These are phyloP conservation scores for Caenorhabditis drosophilae DNA, from an alignment of 2,888 invertebrate genomes.

Conservation along the genomic window DNA sequence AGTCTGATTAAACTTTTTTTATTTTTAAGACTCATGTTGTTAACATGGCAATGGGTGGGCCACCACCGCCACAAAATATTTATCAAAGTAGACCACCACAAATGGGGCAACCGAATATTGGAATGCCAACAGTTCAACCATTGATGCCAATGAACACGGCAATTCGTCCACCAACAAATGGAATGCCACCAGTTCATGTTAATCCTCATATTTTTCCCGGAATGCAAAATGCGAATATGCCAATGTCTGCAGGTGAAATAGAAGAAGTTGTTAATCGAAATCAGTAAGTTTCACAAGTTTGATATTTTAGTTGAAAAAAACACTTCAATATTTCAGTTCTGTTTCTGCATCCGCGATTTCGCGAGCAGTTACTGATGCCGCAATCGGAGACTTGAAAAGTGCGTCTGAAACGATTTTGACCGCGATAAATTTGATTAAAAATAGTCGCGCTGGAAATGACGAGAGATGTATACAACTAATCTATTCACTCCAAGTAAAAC, in stretches of 20 bases:
- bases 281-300: too few relatives aligned
- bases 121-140: constrained; percentile 13
- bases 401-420: constrained; percentile 98
- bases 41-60: constrained; percentile 22
- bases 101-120: constrained; percentile 3
- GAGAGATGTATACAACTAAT: constrained; percentile 97
- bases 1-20: background rate
- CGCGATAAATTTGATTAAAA: constrained; percentile 96
- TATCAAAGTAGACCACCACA: constrained; percentile 27
- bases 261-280: constrained; percentile 97
- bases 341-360: constrained; percentile 92
- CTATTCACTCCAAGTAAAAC: constrained; percentile 89
- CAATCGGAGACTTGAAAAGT: constrained; percentile 84
- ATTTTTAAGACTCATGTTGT: background rate
- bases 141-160: constrained; percentile 35
- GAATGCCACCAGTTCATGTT: constrained; percentile 42
- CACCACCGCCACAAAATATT: constrained; percentile 16
- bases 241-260: constrained; percentile 84
- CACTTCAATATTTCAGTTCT: too few relatives aligned
- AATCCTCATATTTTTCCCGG: constrained; percentile 49
- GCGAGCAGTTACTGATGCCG: constrained; percentile 78
- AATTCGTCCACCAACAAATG: constrained; percentile 39
- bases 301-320: too few relatives aligned
- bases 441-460: constrained; percentile 92
- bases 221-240: constrained; percentile 22